Conservation (phyloP, 2,113 vertebrate genomes). For the Hippolais icterina region DNA sequence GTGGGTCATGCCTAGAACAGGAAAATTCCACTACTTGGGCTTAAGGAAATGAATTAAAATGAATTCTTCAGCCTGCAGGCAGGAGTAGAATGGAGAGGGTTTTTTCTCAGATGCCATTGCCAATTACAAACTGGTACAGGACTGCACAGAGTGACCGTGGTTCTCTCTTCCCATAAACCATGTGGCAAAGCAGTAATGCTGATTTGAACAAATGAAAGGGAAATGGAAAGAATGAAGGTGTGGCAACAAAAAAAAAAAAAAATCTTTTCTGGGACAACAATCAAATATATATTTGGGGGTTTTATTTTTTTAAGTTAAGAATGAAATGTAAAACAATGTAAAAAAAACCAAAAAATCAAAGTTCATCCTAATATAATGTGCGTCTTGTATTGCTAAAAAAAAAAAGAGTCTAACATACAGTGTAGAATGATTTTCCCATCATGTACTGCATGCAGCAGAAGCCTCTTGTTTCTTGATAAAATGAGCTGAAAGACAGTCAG, state of each 20-base stretch:
- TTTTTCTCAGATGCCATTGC: background rate
- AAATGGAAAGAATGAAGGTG: background rate
- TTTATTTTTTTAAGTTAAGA: slow-evolving; percentile 80
- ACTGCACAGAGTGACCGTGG: background rate
- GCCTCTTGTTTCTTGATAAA: slow-evolving; percentile 83
- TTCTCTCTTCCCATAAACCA: background rate
- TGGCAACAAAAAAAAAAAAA: background rate
- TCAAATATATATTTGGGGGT: slow-evolving; percentile 69
- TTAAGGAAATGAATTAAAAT: background rate
- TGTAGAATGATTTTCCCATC: slow-evolving; percentile 73
- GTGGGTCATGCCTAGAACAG: background rate
- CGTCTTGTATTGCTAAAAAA: slow-evolving; percentile 78
- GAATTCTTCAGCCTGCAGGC: background rate
- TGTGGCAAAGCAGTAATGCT: background rate
- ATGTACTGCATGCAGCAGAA: slow-evolving; percentile 83
- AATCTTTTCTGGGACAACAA: slow-evolving; percentile 81
- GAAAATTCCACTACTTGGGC: background rate
- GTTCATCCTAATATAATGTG: slow-evolving; percentile 77
- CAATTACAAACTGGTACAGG: slow-evolving; percentile 1
- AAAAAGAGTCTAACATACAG: slow-evolving; percentile 65
- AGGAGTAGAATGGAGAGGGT: background rate
- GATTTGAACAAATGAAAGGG: slow-evolving; percentile 30
- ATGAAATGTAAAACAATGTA: slow-evolving; percentile 80
- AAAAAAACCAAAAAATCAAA: slow-evolving; percentile 46
- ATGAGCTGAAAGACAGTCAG: slow-evolving; percentile 83